phyloP scores from a whole-genome alignment of 2,797 vertebrate species.

The Arremon brunneinucha region DNA sequence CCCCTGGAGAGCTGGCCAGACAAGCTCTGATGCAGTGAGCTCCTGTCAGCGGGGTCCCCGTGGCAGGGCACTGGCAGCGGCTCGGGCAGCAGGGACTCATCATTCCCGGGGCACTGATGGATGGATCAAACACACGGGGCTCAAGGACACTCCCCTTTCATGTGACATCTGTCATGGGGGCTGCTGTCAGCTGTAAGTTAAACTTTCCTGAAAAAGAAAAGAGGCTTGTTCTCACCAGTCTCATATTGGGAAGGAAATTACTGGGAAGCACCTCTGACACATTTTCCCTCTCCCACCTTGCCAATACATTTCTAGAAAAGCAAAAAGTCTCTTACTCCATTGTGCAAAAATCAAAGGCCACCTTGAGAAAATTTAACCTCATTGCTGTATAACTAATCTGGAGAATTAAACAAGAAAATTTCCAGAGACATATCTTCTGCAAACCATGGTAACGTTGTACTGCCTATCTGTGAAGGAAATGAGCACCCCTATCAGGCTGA shows the following conservation, averaged over 20 bases:
- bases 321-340: background rate
- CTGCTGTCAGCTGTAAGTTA: background rate
- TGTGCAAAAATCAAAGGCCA: background rate
- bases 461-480: background rate
- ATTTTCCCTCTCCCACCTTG: background rate
- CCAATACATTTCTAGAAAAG: background rate
- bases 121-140: background rate
- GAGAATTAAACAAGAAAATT: background rate
- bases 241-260: background rate
- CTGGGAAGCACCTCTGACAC: background rate
- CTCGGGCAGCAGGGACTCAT: rapidly evolving
- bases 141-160: background rate
- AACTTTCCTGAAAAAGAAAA: background rate
- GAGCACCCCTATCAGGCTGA: background rate
- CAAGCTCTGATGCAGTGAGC: background rate
- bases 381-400: background rate
- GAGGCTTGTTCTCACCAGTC: background rate
- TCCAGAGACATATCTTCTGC: background rate
- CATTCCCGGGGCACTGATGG: background rate
- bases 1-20: rapidly evolving
- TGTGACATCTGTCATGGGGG: background rate
- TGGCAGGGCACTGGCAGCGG: background rate
- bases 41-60: rapidly evolving
- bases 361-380: background rate
- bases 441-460: background rate